Conservation (phyloP, 2,797 vertebrate genomes). For the Hydrocynus forskahlii region DNA sequence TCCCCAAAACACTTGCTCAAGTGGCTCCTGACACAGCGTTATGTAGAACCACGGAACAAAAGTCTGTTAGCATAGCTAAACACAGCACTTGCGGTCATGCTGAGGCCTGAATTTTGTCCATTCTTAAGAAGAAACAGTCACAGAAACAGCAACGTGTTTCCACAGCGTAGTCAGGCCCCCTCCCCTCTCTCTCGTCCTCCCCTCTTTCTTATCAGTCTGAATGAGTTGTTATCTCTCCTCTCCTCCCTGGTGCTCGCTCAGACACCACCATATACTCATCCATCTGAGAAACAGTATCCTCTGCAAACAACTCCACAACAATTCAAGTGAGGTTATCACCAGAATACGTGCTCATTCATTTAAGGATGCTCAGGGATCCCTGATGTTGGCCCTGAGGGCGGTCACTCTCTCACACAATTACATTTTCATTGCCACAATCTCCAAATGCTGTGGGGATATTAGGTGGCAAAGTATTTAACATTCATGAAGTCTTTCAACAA, state of each 20-base stretch:
- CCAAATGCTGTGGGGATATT: too few species aligned
- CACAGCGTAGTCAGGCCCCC: neutral
- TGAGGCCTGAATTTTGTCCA: neutral
- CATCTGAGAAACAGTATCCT: conserved; percentile 42
- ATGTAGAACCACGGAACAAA: neutral
- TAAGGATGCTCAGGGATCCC: neutral
- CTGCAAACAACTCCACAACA: conserved; percentile 43
- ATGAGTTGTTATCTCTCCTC: conserved; percentile 47
- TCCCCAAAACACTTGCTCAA: neutral
- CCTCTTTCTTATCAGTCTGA: conserved; percentile 43
- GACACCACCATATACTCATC: conserved; percentile 41
- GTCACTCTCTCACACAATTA: neutral
- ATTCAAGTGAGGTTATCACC: conserved; percentile 39
- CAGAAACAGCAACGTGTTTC: neutral
- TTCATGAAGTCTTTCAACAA: too few species aligned
- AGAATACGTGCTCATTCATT: conserved; percentile 21
- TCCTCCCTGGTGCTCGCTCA: conserved; percentile 1
- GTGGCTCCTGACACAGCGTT: too few species aligned
- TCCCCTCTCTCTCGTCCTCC: conserved; percentile 4
- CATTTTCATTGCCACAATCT: too few species aligned
- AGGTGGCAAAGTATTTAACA: too few species aligned
- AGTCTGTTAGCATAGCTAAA: neutral
- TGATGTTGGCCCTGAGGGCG: neutral
- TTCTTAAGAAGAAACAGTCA: neutral
- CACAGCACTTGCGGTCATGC: neutral